These are phyloP conservation scores for Saccostrea cuccullata DNA, from an alignment of 1,140 invertebrate genomes.

Conservation along the genomic window DNA sequence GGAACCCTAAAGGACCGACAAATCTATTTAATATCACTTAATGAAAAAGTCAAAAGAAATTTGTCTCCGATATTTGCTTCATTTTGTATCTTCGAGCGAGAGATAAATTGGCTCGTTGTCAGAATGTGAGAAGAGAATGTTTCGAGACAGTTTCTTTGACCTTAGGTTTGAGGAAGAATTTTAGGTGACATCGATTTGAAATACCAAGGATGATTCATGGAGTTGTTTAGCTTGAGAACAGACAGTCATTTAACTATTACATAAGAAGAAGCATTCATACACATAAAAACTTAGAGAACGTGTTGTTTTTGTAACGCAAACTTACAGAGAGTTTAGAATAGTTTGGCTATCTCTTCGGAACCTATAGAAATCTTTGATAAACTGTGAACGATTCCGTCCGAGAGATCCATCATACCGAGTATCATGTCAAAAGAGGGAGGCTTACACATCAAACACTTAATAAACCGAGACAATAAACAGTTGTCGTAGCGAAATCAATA, in stretches of 20 bases:
- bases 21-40: conserved; percentile 37
- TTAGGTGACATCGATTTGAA: conserved; percentile 33
- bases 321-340: neutral
- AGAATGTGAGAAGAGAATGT: conserved; percentile 32
- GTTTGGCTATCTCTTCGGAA: neutral
- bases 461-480: conserved; percentile 23
- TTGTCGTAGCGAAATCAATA: conserved; percentile 33
- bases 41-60: conserved; percentile 32
- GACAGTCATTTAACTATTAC: conserved; percentile 27
- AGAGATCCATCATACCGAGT: conserved; percentile 21
- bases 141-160: conserved; percentile 14
- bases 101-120: conserved; percentile 23
- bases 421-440: conserved; percentile 1
- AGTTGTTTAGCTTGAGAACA: conserved; percentile 19
- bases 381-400: neutral
- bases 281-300: conserved; percentile 20
- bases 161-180: neutral
- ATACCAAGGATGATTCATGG: conserved; percentile 30
- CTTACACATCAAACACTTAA: conserved; percentile 6
- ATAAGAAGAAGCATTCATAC: conserved; percentile 36
- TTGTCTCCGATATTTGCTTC: conserved; percentile 24
- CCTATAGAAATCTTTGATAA: conserved; percentile 18
- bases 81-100: conserved; percentile 7
- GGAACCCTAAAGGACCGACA: conserved; percentile 24
- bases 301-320: conserved; percentile 13